A percentile compares a stretch with the other conserved stretches of the same genome.
phyloP scores from a whole-genome alignment of 1,140 invertebrate genomes.

The Polypedilum pembai region DNA sequence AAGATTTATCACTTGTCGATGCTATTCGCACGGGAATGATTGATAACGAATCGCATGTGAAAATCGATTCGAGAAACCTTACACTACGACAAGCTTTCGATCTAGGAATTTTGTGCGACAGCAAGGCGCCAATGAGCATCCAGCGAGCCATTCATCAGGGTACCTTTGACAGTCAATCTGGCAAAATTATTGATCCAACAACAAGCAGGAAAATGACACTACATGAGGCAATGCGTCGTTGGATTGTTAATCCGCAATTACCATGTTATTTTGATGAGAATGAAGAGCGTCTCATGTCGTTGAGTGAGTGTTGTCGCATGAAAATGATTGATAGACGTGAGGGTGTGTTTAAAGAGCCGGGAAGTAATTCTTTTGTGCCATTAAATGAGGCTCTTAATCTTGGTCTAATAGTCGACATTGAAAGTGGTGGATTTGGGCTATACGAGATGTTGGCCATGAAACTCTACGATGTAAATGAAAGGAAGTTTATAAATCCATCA shows the following conservation, averaged over 20 bases:
- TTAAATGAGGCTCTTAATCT: slow-evolving; percentile 63
- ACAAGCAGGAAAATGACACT: slow-evolving; percentile 69
- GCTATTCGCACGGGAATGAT: slow-evolving; percentile 67
- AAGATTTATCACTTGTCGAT: slow-evolving; percentile 65
- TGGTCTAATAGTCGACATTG: slow-evolving; percentile 76
- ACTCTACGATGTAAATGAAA: slow-evolving; percentile 63
- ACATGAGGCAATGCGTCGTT: slow-evolving; percentile 73
- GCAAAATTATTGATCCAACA: slow-evolving; percentile 72
- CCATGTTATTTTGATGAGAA: slow-evolving; percentile 73
- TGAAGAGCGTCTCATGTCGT: slow-evolving; percentile 56
- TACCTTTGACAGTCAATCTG: slow-evolving; percentile 67
- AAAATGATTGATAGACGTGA: slow-evolving; percentile 75
- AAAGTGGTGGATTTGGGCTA: slow-evolving; percentile 69
- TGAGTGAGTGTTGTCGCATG: slow-evolving; percentile 68
- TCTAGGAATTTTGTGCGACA: slow-evolving; percentile 69
- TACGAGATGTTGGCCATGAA: slow-evolving; percentile 77
- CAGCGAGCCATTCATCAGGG: slow-evolving; percentile 82
- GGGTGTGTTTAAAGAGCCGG: slow-evolving; percentile 68
- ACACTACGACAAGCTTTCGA: slow-evolving; percentile 74
- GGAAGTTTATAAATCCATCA: slow-evolving; percentile 73
- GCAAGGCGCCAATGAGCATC: slow-evolving; percentile 70
- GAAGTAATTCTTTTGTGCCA: slow-evolving; percentile 55
- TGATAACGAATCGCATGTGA: slow-evolving; percentile 49
- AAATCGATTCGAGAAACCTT: slow-evolving; percentile 45
- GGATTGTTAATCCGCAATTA: slow-evolving; percentile 67